These are phyloP conservation scores for Gorsachius magnificus DNA, from an alignment of 2,797 vertebrate species.

Conservation along the genomic window DNA sequence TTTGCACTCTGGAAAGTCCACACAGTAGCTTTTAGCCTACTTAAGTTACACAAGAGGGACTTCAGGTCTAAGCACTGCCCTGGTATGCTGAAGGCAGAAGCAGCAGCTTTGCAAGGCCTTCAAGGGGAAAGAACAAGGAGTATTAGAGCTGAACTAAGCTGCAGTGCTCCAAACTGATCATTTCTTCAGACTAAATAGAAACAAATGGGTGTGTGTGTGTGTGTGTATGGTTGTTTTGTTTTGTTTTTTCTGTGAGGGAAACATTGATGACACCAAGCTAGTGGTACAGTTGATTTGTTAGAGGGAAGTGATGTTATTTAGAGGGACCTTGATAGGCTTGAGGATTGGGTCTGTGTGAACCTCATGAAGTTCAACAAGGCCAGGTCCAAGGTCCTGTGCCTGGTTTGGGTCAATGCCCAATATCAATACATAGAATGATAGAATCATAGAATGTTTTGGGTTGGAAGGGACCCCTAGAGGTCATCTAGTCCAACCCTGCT, in stretches of 20 bases:
- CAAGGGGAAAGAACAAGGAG: neutral
- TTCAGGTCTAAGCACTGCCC: neutral
- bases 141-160: neutral
- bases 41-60: neutral
- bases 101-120: neutral
- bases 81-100: neutral
- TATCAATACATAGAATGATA: too few relatives aligned
- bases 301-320: neutral
- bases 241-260: neutral
- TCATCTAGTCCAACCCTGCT: too few relatives aligned
- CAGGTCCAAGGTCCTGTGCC: neutral
- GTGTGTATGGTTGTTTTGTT: neutral
- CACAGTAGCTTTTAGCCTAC: neutral
- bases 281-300: neutral
- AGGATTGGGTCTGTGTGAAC: neutral
- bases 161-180: neutral
- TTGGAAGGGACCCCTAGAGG: too few relatives aligned
- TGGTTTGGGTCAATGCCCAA: neutral
- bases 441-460: too few relatives aligned
- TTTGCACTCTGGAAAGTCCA: neutral
- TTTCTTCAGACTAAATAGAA: neutral
- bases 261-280: neutral
- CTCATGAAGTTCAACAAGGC: neutral
- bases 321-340: neutral
- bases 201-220: too few relatives aligned